Percentiles rank a stretch among this genome's conserved stretches.
phyloP scores from a whole-genome alignment of 2,888 invertebrate species.

The Chaetoderma sp. region DNA sequence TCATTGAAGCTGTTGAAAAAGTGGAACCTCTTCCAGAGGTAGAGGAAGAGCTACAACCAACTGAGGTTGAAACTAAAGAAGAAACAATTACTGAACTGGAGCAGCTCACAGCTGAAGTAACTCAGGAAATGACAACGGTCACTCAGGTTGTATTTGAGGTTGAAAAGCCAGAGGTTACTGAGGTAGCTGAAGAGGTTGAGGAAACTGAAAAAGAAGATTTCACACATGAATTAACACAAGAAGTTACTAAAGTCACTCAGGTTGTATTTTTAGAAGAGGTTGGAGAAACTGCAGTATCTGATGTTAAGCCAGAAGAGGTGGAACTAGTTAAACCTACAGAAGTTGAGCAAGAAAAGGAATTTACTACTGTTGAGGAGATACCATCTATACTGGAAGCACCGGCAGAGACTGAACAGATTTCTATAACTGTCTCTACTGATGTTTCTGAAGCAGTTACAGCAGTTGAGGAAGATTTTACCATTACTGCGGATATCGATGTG shows the following conservation, averaged over 20 bases:
- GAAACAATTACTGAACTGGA: background rate
- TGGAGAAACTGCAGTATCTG: background rate
- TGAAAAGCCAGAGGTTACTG: background rate
- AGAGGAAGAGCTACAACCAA: background rate
- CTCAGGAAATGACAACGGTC: background rate
- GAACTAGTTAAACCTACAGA: conserved; percentile 2
- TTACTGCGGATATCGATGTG: background rate
- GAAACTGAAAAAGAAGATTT: background rate
- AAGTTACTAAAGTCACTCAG: background rate
- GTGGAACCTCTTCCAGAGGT: background rate
- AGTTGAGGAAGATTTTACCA: background rate
- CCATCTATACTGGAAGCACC: background rate
- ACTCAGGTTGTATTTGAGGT: background rate
- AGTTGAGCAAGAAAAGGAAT: background rate
- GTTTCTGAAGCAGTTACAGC: background rate
- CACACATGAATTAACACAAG: background rate
- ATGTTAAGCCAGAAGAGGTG: conserved; percentile 2
- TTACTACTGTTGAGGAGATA: conserved; percentile 6
- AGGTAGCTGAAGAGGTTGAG: too few relatives aligned
- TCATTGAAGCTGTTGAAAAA: background rate
- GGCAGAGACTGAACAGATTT: too few relatives aligned
- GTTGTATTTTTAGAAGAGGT: conserved; percentile 1
- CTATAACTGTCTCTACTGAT: background rate
- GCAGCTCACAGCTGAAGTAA: too few relatives aligned
- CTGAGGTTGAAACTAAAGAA: background rate